Evolutionary conservation across 2,888 invertebrate species (phyloP).

Genomic region (Augiades crinisus): DNA sequence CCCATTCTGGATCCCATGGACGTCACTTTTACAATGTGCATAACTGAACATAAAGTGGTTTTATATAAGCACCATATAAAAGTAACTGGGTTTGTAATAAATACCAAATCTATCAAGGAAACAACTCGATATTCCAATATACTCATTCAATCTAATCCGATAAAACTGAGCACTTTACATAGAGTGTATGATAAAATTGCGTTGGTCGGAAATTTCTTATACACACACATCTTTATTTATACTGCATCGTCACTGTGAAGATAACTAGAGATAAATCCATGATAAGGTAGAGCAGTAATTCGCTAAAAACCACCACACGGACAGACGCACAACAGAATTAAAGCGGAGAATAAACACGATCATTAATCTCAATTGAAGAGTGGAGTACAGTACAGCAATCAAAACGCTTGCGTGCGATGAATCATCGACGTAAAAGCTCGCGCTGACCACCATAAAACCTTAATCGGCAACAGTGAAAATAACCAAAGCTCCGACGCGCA

Average conservation of each 20-base stretch:
- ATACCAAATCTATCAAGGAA: no score
- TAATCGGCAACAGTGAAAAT: conserved; percentile 9
- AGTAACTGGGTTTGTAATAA: no score
- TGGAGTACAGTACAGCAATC: conserved; percentile 29
- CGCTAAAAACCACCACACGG: conserved; percentile 1
- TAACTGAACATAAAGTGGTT: no score
- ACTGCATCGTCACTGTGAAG: conserved; percentile 3
- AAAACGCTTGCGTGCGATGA: conserved; percentile 41
- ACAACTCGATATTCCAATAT: background rate
- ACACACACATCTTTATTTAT: conserved; percentile 12
- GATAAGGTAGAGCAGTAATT: conserved; percentile 51
- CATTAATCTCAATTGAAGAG: conserved; percentile 39
- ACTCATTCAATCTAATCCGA: background rate
- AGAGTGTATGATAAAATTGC: background rate
- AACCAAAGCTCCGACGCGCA: background rate
- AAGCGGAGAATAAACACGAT: conserved; percentile 41
- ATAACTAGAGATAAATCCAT: conserved; percentile 32
- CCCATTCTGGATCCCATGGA: no score
- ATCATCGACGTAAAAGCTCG: conserved; percentile 26
- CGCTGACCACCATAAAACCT: conserved; percentile 14
- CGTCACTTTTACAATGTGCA: no score
- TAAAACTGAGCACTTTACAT: background rate
- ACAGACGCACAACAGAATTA: conserved; percentile 34
- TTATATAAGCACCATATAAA: no score
- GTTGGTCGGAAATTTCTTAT: background rate